Evolutionary conservation across 2,888 invertebrate species (phyloP).

Genomic region (Drosophila subquinaria): DNA sequence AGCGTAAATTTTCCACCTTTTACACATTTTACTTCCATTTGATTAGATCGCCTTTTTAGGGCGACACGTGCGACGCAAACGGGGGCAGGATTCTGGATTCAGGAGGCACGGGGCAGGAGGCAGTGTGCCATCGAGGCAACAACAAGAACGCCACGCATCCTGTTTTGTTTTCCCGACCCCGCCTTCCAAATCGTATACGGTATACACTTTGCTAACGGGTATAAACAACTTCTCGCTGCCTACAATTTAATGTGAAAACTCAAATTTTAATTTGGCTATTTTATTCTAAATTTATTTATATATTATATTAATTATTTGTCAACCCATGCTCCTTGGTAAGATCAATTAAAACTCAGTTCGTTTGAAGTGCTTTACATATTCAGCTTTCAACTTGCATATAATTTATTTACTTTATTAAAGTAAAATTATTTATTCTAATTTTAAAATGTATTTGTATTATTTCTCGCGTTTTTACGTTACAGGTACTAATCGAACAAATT

Average conservation of each 20-base stretch:
- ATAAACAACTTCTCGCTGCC: too few species aligned
- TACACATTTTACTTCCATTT: constrained; percentile 83
- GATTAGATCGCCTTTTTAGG: constrained; percentile 82
- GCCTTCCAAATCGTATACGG: constrained; percentile 25
- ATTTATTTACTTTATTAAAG: too few species aligned
- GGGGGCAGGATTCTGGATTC: constrained; percentile 28
- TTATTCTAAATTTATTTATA: not conserved
- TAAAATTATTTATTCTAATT: too few species aligned
- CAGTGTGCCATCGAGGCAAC: constrained; percentile 20
- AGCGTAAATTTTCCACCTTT: constrained; percentile 83
- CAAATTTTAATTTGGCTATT: too few species aligned
- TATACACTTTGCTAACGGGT: constrained; percentile 39
- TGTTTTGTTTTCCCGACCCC: constrained; percentile 72
- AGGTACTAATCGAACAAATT: too few species aligned
- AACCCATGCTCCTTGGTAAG: too few species aligned
- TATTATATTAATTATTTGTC: too few species aligned
- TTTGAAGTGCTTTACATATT: too few species aligned
- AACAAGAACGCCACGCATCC: constrained; percentile 66
- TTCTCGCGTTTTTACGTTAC: too few species aligned
- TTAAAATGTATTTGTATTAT: too few species aligned
- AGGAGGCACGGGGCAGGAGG: constrained; percentile 7
- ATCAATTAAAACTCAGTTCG: too few species aligned
- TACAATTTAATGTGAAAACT: not conserved
- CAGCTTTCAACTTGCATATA: too few species aligned
- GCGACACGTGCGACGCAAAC: constrained; percentile 67